phyloP scores from a whole-genome alignment of 2,888 invertebrate species.

The Ectobius pallidus region DNA sequence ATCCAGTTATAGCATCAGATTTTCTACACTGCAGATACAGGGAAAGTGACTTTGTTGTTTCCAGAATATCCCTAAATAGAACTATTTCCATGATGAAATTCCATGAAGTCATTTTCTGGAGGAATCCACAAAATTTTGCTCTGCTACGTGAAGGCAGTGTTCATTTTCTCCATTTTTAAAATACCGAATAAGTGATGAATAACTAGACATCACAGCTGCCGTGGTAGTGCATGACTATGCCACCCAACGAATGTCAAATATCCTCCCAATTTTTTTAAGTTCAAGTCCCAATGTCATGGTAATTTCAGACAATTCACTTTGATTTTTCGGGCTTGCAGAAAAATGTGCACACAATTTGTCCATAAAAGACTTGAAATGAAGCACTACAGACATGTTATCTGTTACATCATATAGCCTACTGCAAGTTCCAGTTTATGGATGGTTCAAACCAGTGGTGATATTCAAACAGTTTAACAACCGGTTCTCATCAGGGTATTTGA shows the following conservation, averaged over 20 bases:
- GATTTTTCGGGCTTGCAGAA: no score
- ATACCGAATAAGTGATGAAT: background rate
- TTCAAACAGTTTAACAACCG: no score
- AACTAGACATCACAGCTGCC: background rate
- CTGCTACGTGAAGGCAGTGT: no score
- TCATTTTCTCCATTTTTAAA: no score
- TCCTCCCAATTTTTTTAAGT: background rate
- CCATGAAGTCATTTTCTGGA: background rate
- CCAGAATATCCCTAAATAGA: background rate
- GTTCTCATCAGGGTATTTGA: no score
- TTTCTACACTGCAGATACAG: background rate
- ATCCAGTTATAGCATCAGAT: background rate
- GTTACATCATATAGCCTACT: background rate
- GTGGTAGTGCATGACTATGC: no score
- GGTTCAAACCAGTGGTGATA: no score
- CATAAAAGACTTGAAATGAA: background rate
- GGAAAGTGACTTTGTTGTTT: background rate
- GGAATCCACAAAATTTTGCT: no score
- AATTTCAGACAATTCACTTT: no score
- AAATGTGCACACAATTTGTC: background rate
- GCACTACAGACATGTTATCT: no score
- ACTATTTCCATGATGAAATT: background rate
- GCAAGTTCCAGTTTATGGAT: background rate
- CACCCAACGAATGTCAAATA: background rate
- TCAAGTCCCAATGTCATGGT: no score